Evolutionary conservation across 2,113 vertebrate species (phyloP).

Genomic region (Urocolius indicus): DNA sequence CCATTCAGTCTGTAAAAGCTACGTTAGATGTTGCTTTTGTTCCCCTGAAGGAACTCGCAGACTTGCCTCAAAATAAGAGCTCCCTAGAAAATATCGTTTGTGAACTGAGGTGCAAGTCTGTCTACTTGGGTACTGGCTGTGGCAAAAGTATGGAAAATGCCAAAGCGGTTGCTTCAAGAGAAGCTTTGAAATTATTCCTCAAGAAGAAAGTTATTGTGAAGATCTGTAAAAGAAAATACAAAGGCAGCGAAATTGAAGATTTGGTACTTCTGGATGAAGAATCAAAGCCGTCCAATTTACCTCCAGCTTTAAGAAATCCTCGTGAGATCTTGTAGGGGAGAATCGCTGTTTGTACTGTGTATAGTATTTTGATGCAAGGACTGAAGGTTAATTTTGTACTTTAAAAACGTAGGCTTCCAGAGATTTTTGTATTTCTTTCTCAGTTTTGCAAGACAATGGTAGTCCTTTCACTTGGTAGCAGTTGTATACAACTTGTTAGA

Average conservation of each 20-base stretch:
- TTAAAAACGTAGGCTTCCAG: constrained; percentile 75
- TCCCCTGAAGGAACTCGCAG: constrained; percentile 93
- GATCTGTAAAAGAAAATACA: constrained; percentile 90
- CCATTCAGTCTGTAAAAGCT: constrained; percentile 92
- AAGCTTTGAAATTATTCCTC: constrained; percentile 95
- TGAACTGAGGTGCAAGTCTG: constrained; percentile 92
- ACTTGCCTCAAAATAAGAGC: constrained; percentile 90
- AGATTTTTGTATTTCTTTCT: constrained; percentile 85
- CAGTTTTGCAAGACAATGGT: constrained; percentile 80
- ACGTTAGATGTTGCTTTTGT: constrained; percentile 91
- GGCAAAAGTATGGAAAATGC: constrained; percentile 93
- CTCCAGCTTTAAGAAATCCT: constrained; percentile 93
- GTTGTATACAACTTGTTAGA: constrained; percentile 78
- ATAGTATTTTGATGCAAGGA: constrained; percentile 70
- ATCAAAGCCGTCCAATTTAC: constrained; percentile 87
- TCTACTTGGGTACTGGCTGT: constrained; percentile 96
- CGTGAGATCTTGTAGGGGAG: constrained; percentile 77
- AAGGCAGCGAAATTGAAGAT: constrained; percentile 92
- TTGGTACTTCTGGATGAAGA: constrained; percentile 92
- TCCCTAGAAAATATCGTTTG: constrained; percentile 96
- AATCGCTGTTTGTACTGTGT: constrained; percentile 25
- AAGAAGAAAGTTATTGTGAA: constrained; percentile 94
- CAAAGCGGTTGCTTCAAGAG: constrained; percentile 93
- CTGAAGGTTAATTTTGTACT: constrained; percentile 78
- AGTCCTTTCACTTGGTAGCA: constrained; percentile 76